Percentiles rank a stretch among this genome's conserved stretches.
These are phyloP conservation scores for Coremacera marginata DNA, from an alignment of 2,888 invertebrate species.

Conservation along the genomic window DNA sequence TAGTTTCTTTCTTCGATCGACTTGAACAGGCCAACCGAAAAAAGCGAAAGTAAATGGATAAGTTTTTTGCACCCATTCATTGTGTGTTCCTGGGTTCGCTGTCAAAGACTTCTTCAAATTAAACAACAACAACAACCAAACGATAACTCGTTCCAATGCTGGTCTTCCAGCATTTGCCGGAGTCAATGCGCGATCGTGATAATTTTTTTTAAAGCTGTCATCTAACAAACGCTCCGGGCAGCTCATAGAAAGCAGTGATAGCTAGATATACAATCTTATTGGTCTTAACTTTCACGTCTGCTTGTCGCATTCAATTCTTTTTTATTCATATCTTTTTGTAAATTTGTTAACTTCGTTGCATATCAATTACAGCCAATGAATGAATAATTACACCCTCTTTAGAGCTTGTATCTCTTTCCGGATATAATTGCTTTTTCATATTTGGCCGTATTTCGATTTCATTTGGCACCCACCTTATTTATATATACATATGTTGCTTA, in stretches of 20 bases:
- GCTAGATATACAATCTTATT: not conserved
- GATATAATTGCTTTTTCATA: not conserved
- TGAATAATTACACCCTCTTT: not conserved
- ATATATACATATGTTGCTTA: not conserved
- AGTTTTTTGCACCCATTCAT: not conserved
- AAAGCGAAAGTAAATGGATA: slow-evolving; percentile 8
- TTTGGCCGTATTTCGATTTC: not conserved
- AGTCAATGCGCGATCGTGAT: not conserved
- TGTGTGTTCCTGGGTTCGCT: not conserved
- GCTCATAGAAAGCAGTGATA: no score
- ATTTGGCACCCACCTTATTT: not conserved
- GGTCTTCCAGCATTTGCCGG: not conserved
- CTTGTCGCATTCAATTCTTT: not conserved
- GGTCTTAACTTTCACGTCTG: slow-evolving; percentile 14
- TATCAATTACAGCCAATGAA: not conserved
- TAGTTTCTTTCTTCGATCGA: not conserved
- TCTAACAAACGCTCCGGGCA: no score
- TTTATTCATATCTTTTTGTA: not conserved
- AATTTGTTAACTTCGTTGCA: not conserved
- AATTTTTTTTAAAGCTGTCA: no score
- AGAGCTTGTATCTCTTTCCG: not conserved
- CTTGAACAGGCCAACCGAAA: not conserved
- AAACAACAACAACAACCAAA: not conserved
- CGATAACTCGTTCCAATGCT: not conserved
- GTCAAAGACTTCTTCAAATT: not conserved